A percentile compares a stretch with the other conserved stretches of the same genome.
These are phyloP conservation scores for Cryptophagus acutangulus DNA, from an alignment of 2,888 invertebrate species.

Conservation along the genomic window DNA sequence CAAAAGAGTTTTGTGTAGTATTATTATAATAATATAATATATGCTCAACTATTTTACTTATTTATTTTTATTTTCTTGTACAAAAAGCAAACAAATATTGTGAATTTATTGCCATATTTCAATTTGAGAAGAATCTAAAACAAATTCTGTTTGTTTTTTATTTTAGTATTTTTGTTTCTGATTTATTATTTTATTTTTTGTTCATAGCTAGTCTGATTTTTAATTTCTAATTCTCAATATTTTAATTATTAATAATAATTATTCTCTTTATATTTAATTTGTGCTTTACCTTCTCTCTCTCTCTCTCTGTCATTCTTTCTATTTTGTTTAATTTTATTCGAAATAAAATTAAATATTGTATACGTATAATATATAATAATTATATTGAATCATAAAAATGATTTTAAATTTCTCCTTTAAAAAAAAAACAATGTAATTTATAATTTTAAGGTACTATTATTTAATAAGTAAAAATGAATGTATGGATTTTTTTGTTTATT, in stretches of 20 bases:
- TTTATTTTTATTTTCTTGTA: slow-evolving; percentile 28
- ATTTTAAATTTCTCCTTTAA: slow-evolving; percentile 7
- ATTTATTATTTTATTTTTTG: no score
- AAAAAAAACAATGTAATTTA: slow-evolving; percentile 4
- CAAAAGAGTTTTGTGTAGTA: slow-evolving; percentile 15
- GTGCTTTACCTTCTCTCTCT: slow-evolving; percentile 11
- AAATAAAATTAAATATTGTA: slow-evolving; percentile 16
- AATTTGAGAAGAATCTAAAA: slow-evolving; percentile 1
- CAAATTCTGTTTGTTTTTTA: slow-evolving; percentile 2
- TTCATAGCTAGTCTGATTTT: slow-evolving; percentile 41
- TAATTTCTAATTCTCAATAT: slow-evolving; percentile 18
- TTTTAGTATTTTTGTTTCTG: slow-evolving; percentile 20
- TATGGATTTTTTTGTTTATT: slow-evolving; percentile 30
- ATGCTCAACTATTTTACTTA: slow-evolving; percentile 14
- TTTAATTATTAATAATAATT: slow-evolving; percentile 19
- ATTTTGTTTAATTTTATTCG: slow-evolving; percentile 7
- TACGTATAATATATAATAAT: slow-evolving; percentile 19
- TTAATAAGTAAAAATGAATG: slow-evolving; percentile 30
- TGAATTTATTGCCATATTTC: slow-evolving; percentile 43
- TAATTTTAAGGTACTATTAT: slow-evolving; percentile 1
- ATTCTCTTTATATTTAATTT: slow-evolving; percentile 4
- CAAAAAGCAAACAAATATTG: slow-evolving; percentile 14
- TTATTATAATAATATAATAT: no score
- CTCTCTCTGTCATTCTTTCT: slow-evolving; percentile 8
- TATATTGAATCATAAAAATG: slow-evolving; percentile 7